Conservation (phyloP, 2,797 vertebrate genomes). For the Chrosomus eos region DNA sequence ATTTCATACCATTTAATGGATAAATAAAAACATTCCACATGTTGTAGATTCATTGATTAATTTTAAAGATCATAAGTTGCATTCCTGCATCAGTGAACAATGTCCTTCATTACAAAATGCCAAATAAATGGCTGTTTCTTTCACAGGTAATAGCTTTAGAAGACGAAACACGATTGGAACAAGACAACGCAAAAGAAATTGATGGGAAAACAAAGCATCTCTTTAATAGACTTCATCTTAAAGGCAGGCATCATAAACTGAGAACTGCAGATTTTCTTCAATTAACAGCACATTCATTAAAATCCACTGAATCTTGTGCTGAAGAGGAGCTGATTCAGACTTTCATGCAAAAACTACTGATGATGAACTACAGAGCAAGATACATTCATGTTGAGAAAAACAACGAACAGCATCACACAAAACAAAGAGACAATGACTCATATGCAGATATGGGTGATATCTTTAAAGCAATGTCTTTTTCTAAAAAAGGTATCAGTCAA, state of each 20-base stretch:
- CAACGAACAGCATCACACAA: constrained; percentile 66
- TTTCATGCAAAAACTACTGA: constrained; percentile 27
- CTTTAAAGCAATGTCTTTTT: not conserved
- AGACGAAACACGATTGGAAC: not conserved
- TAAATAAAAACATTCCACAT: not conserved
- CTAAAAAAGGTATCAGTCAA: not conserved
- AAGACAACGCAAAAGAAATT: not conserved
- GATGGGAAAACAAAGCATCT: not conserved
- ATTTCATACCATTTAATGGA: not conserved
- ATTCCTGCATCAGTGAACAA: not conserved
- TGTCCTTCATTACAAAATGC: not conserved
- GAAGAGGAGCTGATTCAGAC: not conserved
- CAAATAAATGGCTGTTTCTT: not conserved
- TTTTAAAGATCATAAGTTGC: not conserved
- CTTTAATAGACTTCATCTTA: not conserved
- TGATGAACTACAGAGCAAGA: constrained; percentile 35
- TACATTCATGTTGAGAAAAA: constrained; percentile 5
- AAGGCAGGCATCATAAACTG: not conserved
- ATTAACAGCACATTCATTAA: not conserved
- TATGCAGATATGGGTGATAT: not conserved
- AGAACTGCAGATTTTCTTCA: not conserved
- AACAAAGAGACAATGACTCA: not conserved
- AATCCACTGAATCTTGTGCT: not conserved
- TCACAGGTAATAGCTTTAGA: not conserved
- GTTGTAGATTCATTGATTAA: not conserved